phyloP scores from a whole-genome alignment of 2,113 vertebrate species.

The Silurus asotus region DNA sequence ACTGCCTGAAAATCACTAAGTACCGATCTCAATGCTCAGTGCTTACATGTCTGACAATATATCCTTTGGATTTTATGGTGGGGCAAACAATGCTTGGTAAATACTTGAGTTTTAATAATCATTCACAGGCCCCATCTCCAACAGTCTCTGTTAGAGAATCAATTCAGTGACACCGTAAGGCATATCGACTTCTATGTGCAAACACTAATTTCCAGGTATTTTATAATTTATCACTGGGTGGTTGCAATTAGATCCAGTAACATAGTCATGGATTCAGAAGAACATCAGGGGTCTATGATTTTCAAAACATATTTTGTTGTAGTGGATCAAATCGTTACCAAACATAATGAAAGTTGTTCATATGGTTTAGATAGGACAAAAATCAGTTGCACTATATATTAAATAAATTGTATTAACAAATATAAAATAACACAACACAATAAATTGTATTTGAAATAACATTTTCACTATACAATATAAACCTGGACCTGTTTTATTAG shows the following conservation, averaged over 20 bases:
- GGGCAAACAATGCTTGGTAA: not conserved
- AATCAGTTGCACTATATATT: too few relatives aligned
- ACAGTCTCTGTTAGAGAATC: not conserved
- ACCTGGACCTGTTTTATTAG: not conserved
- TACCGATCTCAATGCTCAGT: not conserved
- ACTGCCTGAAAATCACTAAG: not conserved
- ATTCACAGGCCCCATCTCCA: not conserved
- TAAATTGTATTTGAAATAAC: too few relatives aligned
- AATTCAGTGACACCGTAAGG: too few relatives aligned
- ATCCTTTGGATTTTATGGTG: too few relatives aligned
- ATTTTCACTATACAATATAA: not conserved
- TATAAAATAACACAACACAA: too few relatives aligned
- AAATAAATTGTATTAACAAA: too few relatives aligned
- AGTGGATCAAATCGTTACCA: not conserved
- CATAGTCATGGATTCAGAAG: not conserved
- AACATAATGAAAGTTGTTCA: not conserved
- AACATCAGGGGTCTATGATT: not conserved
- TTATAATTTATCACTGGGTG: not conserved
- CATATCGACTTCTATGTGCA: not conserved
- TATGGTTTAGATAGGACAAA: not conserved
- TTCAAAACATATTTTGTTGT: not conserved
- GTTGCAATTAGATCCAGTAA: not conserved
- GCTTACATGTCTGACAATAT: not conserved
- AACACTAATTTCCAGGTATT: not conserved
- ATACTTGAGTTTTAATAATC: not conserved